Evolutionary conservation across 2,113 vertebrate genomes (phyloP).

Genomic region (Egretta garzetta): DNA sequence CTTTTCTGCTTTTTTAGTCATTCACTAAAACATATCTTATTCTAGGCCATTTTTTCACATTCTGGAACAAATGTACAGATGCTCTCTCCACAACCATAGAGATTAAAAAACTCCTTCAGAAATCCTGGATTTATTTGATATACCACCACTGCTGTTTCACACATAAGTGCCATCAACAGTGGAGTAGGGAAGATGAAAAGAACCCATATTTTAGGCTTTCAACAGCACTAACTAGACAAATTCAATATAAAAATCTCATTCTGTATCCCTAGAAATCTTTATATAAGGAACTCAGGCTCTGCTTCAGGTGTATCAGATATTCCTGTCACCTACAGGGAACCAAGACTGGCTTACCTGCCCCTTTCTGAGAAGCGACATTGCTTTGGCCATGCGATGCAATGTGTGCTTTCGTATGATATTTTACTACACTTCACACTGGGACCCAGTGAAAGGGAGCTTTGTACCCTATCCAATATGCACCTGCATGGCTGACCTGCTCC

Average conservation of each 20-base stretch:
- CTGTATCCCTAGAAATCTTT: background rate
- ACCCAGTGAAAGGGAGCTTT: background rate
- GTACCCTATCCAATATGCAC: rapidly evolving
- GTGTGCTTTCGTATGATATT: background rate
- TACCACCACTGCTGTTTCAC: background rate
- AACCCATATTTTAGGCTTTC: background rate
- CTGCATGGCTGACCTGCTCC: background rate
- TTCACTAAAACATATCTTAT: background rate
- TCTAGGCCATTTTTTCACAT: background rate
- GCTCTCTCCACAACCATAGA: background rate
- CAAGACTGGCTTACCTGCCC: background rate
- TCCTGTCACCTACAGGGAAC: background rate
- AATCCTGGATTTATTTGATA: background rate
- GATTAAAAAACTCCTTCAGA: background rate
- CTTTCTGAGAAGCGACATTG: rapidly evolving
- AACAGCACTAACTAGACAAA: background rate
- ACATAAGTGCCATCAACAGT: rapidly evolving
- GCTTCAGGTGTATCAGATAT: background rate
- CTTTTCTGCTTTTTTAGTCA: background rate
- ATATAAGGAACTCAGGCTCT: background rate
- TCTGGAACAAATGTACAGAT: background rate
- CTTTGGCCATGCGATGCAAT: background rate
- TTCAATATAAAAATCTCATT: background rate
- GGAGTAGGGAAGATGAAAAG: background rate
- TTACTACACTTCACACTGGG: no score